Percentiles rank a stretch among this genome's conserved stretches.
These are phyloP conservation scores for Seriola aureovittata DNA, from an alignment of 2,113 vertebrate genomes.

Conservation along the genomic window DNA sequence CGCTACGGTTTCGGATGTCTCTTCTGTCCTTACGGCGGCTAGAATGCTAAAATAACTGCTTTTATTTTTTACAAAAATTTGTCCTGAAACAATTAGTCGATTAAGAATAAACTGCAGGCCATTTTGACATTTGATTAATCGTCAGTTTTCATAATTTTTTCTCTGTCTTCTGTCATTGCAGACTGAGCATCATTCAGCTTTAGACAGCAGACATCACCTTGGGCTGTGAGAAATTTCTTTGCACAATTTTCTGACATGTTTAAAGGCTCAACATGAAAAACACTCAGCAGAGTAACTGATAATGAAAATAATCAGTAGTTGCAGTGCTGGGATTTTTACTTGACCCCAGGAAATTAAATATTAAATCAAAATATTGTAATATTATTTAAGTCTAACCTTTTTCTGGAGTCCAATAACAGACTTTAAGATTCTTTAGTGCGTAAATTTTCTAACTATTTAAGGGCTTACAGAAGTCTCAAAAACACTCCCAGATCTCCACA, in stretches of 20 bases:
- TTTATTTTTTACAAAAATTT: background rate
- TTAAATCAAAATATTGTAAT: background rate
- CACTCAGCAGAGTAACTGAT: background rate
- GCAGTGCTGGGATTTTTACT: constrained; percentile 1
- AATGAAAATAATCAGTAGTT: constrained; percentile 7
- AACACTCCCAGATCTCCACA: background rate
- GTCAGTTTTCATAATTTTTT: background rate
- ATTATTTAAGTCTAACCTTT: background rate
- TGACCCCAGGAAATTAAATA: constrained; percentile 3
- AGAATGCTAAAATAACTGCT: background rate
- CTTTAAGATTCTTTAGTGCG: constrained; percentile 9
- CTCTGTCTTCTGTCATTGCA: too few relatives aligned
- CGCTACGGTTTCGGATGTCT: background rate
- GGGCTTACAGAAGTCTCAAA: too few relatives aligned
- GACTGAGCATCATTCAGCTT: too few relatives aligned
- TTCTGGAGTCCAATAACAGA: background rate
- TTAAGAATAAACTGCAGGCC: background rate
- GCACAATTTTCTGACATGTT: background rate
- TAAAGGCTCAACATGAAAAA: constrained; percentile 7
- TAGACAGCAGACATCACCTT: background rate
- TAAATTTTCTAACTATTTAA: constrained; percentile 12
- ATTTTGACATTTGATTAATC: background rate
- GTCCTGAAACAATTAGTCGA: background rate
- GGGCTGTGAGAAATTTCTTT: background rate
- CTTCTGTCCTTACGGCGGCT: background rate